Evolutionary conservation across 2,113 vertebrate genomes (phyloP), one percentile per base, ranked within the genome.

Genomic region (Scalopus aquaticus): DNA sequence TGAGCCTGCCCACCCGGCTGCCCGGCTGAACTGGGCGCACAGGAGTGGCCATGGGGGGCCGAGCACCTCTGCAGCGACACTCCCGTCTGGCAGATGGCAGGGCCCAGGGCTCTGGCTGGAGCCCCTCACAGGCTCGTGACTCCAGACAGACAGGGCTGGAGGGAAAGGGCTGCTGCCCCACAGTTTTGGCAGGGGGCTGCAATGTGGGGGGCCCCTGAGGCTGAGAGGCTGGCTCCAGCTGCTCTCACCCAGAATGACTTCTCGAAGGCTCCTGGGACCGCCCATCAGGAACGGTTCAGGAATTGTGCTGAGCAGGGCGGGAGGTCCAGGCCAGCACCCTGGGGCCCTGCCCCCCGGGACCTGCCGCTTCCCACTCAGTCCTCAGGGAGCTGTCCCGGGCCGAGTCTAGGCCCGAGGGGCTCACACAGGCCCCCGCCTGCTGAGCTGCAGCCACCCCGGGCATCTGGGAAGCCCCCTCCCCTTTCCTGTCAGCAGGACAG

Each of bases 21-120:
- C 16, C 26, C 20, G 49, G 64, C 73, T 39, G 49, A n/a, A 46
- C 30, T 74, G 56, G 16, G 62, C 35, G 70, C 70, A 49, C 42
- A 12, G n/a, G n/a, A n/a, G 39, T 1, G 28, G 60, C 12, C 37
- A 2, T 1, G 2, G n/a, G 56, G 28, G 3, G n/a, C 56, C 0
- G 2, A 39, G n/a, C 19, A 13, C n/a, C 35, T 44, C 44, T 44
- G 44, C 9, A 9, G 44, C 9, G 9, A 9, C 9, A 9, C 42
- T 51, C 56, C 67, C n/a, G n/a, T 42, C 39, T 2, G 20, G 54
- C 28, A 7, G 37, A 46, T 0, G 22, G 17, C 3, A 42, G 49
- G 65, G 65, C 35, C 26, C 65, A 4, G 65, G 51, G 35, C 46
- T 42, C 24, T 13, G 44, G 44, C 64, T 26, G 17, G 81, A 44